These are phyloP conservation scores for Atta texana DNA, from an alignment of 1,140 invertebrate genomes.

Conservation along the genomic window DNA sequence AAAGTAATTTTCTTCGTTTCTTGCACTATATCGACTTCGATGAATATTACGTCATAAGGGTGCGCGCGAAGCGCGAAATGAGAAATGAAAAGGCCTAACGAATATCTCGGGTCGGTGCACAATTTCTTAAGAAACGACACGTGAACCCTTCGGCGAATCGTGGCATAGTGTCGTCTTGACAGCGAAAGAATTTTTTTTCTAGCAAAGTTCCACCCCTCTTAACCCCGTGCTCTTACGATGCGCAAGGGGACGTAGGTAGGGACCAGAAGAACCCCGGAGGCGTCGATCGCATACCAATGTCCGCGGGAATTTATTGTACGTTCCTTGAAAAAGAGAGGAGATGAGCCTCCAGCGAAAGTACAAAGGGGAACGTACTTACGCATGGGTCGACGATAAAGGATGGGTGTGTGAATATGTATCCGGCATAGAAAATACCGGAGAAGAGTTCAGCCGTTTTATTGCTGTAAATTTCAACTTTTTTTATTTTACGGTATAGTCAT, in stretches of 20 bases:
- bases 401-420: conserved; percentile 67
- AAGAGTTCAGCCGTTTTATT: conserved; percentile 41
- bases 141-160: conserved; percentile 26
- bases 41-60: neutral
- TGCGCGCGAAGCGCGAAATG: conserved; percentile 47
- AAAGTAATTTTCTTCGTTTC: neutral
- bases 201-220: conserved; percentile 41
- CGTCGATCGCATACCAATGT: conserved; percentile 80
- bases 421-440: conserved; percentile 61
- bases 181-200: conserved; percentile 60
- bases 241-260: conserved; percentile 51
- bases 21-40: neutral
- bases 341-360: conserved; percentile 63
- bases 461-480: conserved; percentile 60
- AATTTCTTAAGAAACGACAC: conserved; percentile 52
- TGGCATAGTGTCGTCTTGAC: neutral
- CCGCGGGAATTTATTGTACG: conserved; percentile 78
- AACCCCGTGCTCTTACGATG: conserved; percentile 41
- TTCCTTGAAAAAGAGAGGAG: conserved; percentile 64
- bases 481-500: neutral
- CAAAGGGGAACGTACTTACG: conserved; percentile 62
- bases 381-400: conserved; percentile 63
- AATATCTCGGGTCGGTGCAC: conserved; percentile 61
- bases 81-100: conserved; percentile 70
- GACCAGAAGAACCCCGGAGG: conserved; percentile 61